Evolutionary conservation across 1,140 invertebrate genomes (phyloP), one percentile per base, ranked within the genome.

Genomic region (Arctopsyche grandis): DNA sequence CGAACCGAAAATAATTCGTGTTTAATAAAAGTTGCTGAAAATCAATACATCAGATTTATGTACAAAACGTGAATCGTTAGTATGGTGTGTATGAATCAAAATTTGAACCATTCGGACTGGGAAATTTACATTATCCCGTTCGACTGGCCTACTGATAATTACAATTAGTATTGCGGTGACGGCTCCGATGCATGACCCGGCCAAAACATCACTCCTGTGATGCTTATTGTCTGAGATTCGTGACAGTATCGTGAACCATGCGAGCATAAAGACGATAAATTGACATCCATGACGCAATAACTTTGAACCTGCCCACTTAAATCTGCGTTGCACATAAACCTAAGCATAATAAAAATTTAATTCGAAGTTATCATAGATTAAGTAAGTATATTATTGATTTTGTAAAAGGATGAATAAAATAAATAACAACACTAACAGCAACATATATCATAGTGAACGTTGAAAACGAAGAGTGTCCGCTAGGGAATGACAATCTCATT

Each of bases 151-250:
- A 87, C n/a, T n/a, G 14, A 77, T 81, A 89, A 91, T 91, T 85
- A 92, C 91, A 83, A 91, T 87, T 81, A 92, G 83, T 69, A 90
- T 78, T 48, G 91, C 91, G 60, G 85, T 87, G 10, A 89, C 83
- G 1, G 88, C 82, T 0, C 91, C 91, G 79, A 92, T 89, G 9
- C 83, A 80, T 69, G 90, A 88, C 1, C 91, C 91, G 22, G 88
- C 88, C 5, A 92, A 85, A 16, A 93, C 91, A 86, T 93, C 93
- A 81, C 94, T 96, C 95, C 96, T 98, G 84, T 99, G 97, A 87
- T 99, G 98, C 87, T 98, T 99, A 87, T 98, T 97, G 89, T 99
- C 95, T 0, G 95, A 96, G 21, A 99, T 92, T 24, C 97, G 90
- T 3, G 95, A 94, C 87, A 97, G 90, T 1, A 93, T 94, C 0